phyloP scores from a whole-genome alignment of 2,113 vertebrate genomes.

The Otus sunia region DNA sequence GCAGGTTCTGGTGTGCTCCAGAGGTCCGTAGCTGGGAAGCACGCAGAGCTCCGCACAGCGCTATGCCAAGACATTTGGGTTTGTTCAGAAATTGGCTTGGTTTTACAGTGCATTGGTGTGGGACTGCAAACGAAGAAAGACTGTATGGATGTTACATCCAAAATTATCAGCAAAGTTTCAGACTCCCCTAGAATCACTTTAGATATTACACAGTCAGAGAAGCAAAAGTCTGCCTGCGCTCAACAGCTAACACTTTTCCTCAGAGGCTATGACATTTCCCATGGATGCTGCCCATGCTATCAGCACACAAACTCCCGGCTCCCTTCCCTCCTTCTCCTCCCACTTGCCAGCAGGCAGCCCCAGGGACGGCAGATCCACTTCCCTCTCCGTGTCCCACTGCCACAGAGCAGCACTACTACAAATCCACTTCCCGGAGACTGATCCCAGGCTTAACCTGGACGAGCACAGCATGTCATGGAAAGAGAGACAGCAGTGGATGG shows the following conservation, averaged over 20 bases:
- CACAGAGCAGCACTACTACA: background rate
- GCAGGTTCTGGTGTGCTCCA: constrained; percentile 11
- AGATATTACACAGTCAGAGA: background rate
- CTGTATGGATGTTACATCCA: background rate
- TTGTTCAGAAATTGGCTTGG: constrained; percentile 50
- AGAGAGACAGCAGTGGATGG: background rate
- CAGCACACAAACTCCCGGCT: background rate
- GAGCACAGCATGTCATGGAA: accelerated
- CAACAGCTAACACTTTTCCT: background rate
- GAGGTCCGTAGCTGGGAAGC: background rate
- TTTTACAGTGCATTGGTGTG: background rate
- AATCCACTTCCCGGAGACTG: background rate
- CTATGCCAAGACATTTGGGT: constrained; percentile 45
- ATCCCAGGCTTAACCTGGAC: background rate
- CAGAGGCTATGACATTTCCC: background rate
- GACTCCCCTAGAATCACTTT: background rate
- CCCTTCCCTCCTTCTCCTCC: background rate
- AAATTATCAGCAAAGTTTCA: background rate
- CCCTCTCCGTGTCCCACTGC: background rate
- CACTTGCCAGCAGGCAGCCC: background rate
- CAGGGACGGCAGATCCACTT: background rate
- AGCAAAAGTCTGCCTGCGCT: background rate
- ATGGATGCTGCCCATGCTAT: background rate
- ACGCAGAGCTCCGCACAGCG: background rate
- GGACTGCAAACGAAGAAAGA: background rate